A percentile compares a stretch with the other conserved stretches of the same genome.
These are phyloP conservation scores for Ochropacha duplaris DNA, from an alignment of 2,888 invertebrate genomes.

Conservation along the genomic window DNA sequence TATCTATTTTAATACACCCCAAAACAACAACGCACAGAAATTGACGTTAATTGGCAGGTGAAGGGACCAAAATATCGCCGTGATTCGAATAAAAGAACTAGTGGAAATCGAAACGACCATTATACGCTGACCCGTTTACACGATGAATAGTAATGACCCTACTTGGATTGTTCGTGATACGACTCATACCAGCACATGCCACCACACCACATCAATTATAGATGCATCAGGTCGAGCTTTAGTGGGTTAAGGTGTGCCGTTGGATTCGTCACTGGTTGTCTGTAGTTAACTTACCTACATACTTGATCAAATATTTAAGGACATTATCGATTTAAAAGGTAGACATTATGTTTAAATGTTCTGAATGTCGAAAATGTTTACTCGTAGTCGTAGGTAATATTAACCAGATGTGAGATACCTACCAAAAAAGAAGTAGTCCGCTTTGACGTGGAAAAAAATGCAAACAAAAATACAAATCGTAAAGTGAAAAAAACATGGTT, in stretches of 20 bases:
- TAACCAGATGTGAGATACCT: too few species aligned
- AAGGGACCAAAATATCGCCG: slow-evolving; percentile 13
- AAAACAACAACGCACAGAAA: too few species aligned
- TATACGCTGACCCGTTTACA: slow-evolving; percentile 59
- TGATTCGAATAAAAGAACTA: slow-evolving; percentile 26
- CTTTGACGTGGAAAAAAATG: too few species aligned
- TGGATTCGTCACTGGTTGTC: slow-evolving; percentile 23
- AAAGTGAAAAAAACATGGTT: too few species aligned
- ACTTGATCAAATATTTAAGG: slow-evolving; percentile 15
- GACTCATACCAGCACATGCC: slow-evolving; percentile 24
- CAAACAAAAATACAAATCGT: too few species aligned
- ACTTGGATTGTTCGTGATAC: slow-evolving; percentile 52
- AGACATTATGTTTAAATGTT: neutral
- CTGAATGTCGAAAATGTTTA: too few species aligned
- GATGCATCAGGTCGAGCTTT: slow-evolving; percentile 36
- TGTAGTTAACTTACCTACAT: too few species aligned
- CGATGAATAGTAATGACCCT: slow-evolving; percentile 75
- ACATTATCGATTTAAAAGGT: slow-evolving; percentile 1
- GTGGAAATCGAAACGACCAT: slow-evolving; percentile 58
- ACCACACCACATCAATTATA: slow-evolving; percentile 22
- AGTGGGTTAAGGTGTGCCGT: slow-evolving; percentile 37
- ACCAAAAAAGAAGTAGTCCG: too few species aligned
- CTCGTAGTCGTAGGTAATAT: too few species aligned
- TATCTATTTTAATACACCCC: too few species aligned
- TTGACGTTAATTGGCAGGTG: neutral